Base-by-base conservation (phyloP, 2,113 vertebrate species). In the Alligator sinensis region DNA sequence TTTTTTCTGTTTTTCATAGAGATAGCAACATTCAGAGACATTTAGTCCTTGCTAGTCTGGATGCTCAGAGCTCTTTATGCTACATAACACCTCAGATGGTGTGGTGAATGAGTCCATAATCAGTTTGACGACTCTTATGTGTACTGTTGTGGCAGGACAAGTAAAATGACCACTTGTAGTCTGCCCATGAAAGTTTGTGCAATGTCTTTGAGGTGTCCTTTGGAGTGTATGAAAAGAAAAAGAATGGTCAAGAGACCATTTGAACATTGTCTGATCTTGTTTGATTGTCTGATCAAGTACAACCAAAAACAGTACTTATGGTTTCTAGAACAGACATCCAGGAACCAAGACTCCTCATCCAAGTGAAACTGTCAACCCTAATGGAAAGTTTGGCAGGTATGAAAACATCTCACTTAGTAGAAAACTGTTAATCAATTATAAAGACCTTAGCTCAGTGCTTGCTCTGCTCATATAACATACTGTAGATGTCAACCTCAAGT, bases 391-490 rank as follows among this genome's bases (percentile, higher is more conserved):
- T 57, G 7, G 5, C 9, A 59, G 58, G 21, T 55, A 68, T 5
- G 5, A 77, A 47, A 77, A 55, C 11, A 47, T 5, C 3, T 80
- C 47, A n/a, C 58, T 62, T 62, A 82, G 18, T 72, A 74, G 15
- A 2, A 1, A 3, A 70, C 81, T 87, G 80, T 5, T 83, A 89
- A 66, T 77, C 13, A 61, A 62, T 21, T 62, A 21, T 24, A 62
- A 62, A 11, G 12, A 4, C 79, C 61, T 66, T 80, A 6, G 6
- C 58, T 62, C 16, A 63, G 11, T 4, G 30, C 80, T 89, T 74
- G 16, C 0, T 0, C 16, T 74, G 16, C 38, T 77, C 8, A 8
- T 11, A 19, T 68, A 9, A 2, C 12, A 2, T 66, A 38, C 11
- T 9, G 14, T 11, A 14, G 54, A 62, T 47, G 1, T 1, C 4